These are phyloP conservation scores for Sorex fumeus DNA, from an alignment of 2,113 vertebrate genomes.

Conservation along the genomic window DNA sequence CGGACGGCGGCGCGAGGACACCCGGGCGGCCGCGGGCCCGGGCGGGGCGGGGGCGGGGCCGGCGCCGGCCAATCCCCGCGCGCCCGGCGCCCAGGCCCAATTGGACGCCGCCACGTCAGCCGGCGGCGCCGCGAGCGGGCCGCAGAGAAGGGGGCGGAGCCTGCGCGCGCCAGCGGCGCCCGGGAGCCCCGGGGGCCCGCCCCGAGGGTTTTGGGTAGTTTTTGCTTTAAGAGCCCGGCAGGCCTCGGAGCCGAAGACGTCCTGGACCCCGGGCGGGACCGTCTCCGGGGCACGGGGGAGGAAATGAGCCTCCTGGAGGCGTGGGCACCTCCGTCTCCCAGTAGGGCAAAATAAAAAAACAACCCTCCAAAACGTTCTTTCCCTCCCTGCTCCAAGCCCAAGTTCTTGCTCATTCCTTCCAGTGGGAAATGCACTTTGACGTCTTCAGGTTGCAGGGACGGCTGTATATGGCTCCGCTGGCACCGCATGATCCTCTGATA, in stretches of 20 bases:
- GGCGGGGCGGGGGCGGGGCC: conserved; percentile 52
- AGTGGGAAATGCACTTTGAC: too few species aligned
- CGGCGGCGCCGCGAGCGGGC: conserved; percentile 43
- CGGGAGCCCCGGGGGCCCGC: too few species aligned
- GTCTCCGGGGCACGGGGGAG: fast-evolving
- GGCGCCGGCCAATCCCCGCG: background rate
- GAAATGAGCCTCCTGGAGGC: background rate
- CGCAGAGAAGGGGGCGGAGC: conserved; percentile 60
- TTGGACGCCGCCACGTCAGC: background rate
- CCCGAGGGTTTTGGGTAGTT: too few species aligned
- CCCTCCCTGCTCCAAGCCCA: too few species aligned
- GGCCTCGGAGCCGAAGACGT: fast-evolving
- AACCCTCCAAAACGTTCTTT: too few species aligned
- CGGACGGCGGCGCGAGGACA: conserved; percentile 6
- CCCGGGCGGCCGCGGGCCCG: background rate
- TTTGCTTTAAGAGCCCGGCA: too few species aligned
- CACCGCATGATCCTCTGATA: too few species aligned
- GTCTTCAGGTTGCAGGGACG: too few species aligned
- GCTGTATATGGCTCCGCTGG: too few species aligned
- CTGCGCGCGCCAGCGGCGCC: background rate
- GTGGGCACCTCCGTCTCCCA: too few species aligned
- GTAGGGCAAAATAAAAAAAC: too few species aligned
- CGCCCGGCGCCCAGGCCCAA: background rate
- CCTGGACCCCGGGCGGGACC: fast-evolving
- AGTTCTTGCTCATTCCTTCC: too few species aligned